Percentiles rank a stretch among this genome's conserved stretches.
Conservation (phyloP, 2,113 vertebrate species). For the Plecotus auritus region DNA sequence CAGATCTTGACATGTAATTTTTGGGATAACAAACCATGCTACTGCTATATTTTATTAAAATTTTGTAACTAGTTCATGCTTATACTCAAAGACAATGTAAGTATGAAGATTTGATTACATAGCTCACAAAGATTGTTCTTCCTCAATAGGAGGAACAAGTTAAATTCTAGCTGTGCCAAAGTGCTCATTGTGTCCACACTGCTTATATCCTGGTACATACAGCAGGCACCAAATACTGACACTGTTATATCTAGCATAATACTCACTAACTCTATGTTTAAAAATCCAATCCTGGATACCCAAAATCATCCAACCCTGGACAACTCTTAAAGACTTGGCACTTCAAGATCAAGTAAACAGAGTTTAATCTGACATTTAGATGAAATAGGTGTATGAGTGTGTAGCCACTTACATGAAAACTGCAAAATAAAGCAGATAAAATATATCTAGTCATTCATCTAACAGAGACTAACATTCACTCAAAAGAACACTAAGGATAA, state of each 20-base stretch:
- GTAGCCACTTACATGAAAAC: not conserved
- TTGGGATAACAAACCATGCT: not conserved
- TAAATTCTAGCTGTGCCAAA: conserved; percentile 24
- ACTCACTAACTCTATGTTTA: not conserved
- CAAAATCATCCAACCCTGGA: not conserved
- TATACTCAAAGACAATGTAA: not conserved
- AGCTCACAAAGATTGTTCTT: not conserved
- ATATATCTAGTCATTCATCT: not conserved
- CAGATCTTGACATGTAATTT: not conserved
- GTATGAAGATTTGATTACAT: not conserved
- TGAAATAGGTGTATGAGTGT: not conserved
- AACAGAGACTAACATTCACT: not conserved
- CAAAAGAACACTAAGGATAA: not conserved
- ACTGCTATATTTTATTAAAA: not conserved
- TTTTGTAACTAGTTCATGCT: not conserved
- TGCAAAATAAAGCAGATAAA: not conserved
- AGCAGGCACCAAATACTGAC: not conserved
- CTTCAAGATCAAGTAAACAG: not conserved
- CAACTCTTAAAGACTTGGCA: not conserved
- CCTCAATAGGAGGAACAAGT: not conserved
- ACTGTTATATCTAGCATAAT: not conserved
- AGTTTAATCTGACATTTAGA: not conserved
- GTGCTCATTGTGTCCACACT: not conserved
- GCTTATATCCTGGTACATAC: not conserved
- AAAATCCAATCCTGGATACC: not conserved